Evolutionary conservation across 1,140 invertebrate species (phyloP), one percentile per base, ranked within the genome.

Genomic region (Euborellia annulipes): DNA sequence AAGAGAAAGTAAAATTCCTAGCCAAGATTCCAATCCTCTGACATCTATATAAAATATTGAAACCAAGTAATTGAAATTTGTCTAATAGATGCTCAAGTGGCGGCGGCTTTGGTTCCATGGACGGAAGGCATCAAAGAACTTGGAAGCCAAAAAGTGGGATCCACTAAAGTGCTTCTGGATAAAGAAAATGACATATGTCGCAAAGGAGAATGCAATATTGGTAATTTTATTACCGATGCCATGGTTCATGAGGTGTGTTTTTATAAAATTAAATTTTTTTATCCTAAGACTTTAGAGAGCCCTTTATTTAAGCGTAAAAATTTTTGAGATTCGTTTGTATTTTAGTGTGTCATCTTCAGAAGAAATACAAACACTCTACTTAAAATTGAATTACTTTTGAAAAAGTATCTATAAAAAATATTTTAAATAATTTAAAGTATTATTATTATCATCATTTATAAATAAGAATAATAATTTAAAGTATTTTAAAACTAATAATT

Each of bases 191-290:
- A 52, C 6, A 47, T 50, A 0, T 68, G 66, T 44, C 50, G 64
- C 19, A 50, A 50, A 32, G 45, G 53, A 0, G 84, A 87, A 59
- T 87, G 83, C 55, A 85, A 81, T 49, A 56, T 87, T 30, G 84
- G 82, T 13, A 84, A 77, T 57, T 70, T 83, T 14, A 70, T 85
- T 27, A 73, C 79, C 6, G 81, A 86, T 50, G 73, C 79, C 0
- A 76, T 80, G 62, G 66, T 84, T 21, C 63, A 79, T 57, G 51
- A 60, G 19, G 70, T 73, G 54, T 54, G 64, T 61, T 37, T 36
- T 17, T 17, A 16, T n/a, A n/a, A n/a, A 22, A 14, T 7, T 45
- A 23, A n/a, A 23, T 22, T 34, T 36, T 32, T 13, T 32, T 19
- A 3, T 13, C n/a, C 16, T 17, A 16, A 39, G 18, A 39, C 8